These are phyloP conservation scores for Neomicropteryx cornuta DNA, from an alignment of 1,140 invertebrate species.

Conservation along the genomic window DNA sequence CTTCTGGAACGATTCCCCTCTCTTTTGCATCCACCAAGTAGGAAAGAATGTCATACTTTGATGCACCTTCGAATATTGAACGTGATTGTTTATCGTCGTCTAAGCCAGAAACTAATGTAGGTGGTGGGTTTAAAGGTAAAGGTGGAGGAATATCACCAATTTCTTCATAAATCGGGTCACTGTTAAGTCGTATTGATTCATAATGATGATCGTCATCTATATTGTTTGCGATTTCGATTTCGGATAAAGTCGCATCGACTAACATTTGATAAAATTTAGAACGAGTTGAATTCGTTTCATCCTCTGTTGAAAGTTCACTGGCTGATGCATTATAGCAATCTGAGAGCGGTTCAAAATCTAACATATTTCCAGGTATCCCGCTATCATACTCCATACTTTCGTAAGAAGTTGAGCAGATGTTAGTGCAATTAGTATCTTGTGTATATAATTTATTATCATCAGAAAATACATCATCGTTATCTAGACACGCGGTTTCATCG, in stretches of 20 bases:
- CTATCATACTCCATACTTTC: constrained; percentile 44
- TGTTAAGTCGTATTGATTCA: constrained; percentile 59
- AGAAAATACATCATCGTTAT: constrained; percentile 39
- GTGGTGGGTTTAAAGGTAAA: constrained; percentile 61
- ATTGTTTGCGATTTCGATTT: constrained; percentile 47
- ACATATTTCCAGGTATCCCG: constrained; percentile 35
- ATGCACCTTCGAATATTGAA: constrained; percentile 74
- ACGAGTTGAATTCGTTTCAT: constrained; percentile 43
- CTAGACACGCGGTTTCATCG: too few relatives aligned
- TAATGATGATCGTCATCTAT: constrained; percentile 60
- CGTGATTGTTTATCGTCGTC: constrained; percentile 49
- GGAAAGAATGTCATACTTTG: constrained; percentile 79
- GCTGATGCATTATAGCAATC: constrained; percentile 56
- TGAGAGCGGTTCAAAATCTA: constrained; percentile 42
- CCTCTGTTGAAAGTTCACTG: constrained; percentile 46
- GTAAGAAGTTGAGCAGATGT: constrained; percentile 41
- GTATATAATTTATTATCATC: constrained; percentile 26
- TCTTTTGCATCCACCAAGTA: constrained; percentile 78
- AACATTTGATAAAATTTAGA: constrained; percentile 58
- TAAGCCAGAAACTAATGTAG: constrained; percentile 39
- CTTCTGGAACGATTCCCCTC: constrained; percentile 52
- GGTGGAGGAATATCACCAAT: constrained; percentile 70
- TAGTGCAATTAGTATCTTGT: too few relatives aligned
- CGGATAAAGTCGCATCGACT: constrained; percentile 49
- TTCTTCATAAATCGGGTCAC: constrained; percentile 84